Conservation (phyloP, 2,113 vertebrate species). For the Actenoides lindsayi region DNA sequence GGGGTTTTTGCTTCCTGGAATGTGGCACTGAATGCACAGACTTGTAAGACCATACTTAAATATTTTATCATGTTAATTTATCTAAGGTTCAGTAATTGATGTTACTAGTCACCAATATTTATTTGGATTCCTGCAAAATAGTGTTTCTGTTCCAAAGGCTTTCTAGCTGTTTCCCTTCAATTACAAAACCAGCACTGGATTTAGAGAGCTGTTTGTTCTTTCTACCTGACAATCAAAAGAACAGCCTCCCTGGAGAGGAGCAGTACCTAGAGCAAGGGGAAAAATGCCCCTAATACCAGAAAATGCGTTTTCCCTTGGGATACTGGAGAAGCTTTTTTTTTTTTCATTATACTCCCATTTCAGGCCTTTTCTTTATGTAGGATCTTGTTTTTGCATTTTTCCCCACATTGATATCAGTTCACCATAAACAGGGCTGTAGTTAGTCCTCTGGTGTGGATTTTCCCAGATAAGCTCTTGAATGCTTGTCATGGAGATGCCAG, state of each 20-base stretch:
- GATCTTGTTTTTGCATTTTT: neutral
- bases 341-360: neutral
- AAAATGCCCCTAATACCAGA: conserved; percentile 16
- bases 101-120: conserved; percentile 4
- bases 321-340: neutral
- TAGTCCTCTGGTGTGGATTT: neutral
- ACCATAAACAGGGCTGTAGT: neutral
- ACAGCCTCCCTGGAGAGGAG: conserved; percentile 4
- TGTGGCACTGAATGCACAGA: neutral
- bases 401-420: neutral
- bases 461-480: neutral
- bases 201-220: neutral
- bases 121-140: conserved; percentile 13
- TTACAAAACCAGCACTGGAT: conserved; percentile 8
- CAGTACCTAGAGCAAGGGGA: neutral
- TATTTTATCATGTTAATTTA: conserved; percentile 3
- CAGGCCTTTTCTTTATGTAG: neutral
- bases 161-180: conserved; percentile 7
- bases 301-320: neutral
- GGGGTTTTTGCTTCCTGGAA: neutral
- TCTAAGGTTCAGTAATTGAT: neutral
- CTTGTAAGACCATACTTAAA: neutral
- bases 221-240: conserved; percentile 19
- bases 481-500: neutral
- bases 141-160: conserved; percentile 10